These are phyloP conservation scores for Pristionchus maxplancki DNA, from an alignment of 2,888 invertebrate genomes.

Conservation along the genomic window DNA sequence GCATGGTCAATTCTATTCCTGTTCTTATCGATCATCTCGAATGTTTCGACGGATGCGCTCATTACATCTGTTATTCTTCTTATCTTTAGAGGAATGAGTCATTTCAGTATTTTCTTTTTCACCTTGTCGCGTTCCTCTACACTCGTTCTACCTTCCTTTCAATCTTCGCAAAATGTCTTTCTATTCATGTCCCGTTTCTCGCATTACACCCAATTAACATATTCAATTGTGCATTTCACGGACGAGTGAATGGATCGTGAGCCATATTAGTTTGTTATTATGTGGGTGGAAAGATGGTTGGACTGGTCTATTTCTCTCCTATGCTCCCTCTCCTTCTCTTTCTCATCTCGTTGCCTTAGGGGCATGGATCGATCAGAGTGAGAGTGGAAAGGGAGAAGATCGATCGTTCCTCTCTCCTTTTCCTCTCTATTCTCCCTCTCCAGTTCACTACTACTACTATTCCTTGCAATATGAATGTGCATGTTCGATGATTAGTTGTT, in stretches of 20 bases:
- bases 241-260: slow-evolving; percentile 8
- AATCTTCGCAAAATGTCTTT: slow-evolving; percentile 30
- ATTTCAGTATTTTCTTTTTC: slow-evolving; percentile 35
- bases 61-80: slow-evolving; percentile 38
- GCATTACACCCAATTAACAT: slow-evolving; percentile 26
- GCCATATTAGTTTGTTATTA: slow-evolving; percentile 46
- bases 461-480: neutral
- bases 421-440: slow-evolving; percentile 46
- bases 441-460: neutral
- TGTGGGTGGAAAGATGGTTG: slow-evolving; percentile 20
- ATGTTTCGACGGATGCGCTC: slow-evolving; percentile 15
- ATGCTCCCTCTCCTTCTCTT: slow-evolving; percentile 6
- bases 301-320: slow-evolving; percentile 39
- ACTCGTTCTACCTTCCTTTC: slow-evolving; percentile 25
- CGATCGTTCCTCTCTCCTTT: slow-evolving; percentile 40
- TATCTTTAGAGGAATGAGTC: slow-evolving; percentile 17
- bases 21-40: slow-evolving; percentile 10
- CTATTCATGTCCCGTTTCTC: slow-evolving; percentile 39
- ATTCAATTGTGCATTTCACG: slow-evolving; percentile 22
- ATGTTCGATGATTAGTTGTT: neutral
- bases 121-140: slow-evolving; percentile 1
- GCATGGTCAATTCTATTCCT: neutral
- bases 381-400: slow-evolving; percentile 36
- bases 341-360: slow-evolving; percentile 36
- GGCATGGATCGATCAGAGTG: slow-evolving; percentile 37